Evolutionary conservation across 2,888 invertebrate species (phyloP), one percentile per base, ranked within the genome.

Genomic region (Chrysina gloriosa): DNA sequence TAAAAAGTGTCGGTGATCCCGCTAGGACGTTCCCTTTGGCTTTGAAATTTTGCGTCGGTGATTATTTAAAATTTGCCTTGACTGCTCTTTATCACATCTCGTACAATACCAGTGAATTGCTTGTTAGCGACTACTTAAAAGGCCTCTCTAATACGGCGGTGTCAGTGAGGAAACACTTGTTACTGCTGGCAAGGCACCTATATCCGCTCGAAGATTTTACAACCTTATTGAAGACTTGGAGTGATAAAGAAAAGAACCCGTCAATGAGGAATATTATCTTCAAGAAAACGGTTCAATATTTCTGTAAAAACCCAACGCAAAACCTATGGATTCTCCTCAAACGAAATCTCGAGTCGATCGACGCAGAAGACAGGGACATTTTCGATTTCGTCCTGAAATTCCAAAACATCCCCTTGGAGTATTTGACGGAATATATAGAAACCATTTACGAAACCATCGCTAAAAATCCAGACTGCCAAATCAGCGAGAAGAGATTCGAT

Each of bases 11-110:
- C 2, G 14, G 11, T 36, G 39, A 25, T 27, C 25, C 14, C n/a
- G 1, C 27, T n/a, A 42, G 29, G 29, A 6, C 58, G 19, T 61
- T 61, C 42, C 42, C 58, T 3, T 16, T 36, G 14, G 31, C 52
- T 5, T 11, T 50, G 14, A 65, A 36, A 65, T 65, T 65, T 19
- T 52, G 50, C 27, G 19, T 42, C 9, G 64, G 50, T n/a, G 64
- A 65, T 52, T 65, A 65, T 52, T 65, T 65, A 39, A 65, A 52
- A 27, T 65, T 52, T 42, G 50, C 39, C 9, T 16, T 65, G 9
- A 16, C 34, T 16, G 36, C 64, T 3, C 16, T 65, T 2, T 65
- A 65, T 11, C 14, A 23, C 27, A 21, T 39, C 6, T 23, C 52
- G 2, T 65, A 52, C 14, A 65, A 65, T 52, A 27, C 34, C 7